These are phyloP conservation scores for Ochropacha duplaris DNA, from an alignment of 2,888 invertebrate species.

Conservation along the genomic window DNA sequence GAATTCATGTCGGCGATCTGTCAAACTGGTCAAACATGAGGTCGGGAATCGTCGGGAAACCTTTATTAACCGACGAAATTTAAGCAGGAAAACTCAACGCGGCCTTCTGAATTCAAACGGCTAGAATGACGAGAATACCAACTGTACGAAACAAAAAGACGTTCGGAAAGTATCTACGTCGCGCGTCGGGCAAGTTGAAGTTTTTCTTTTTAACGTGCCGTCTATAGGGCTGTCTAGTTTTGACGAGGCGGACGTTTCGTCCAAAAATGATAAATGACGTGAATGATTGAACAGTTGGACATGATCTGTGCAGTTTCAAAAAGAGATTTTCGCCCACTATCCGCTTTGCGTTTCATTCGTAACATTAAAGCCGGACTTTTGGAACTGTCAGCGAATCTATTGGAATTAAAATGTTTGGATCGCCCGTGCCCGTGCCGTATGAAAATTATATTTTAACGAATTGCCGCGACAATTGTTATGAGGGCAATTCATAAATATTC, in stretches of 20 bases:
- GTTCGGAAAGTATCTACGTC: slow-evolving; percentile 69
- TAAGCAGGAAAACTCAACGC: slow-evolving; percentile 51
- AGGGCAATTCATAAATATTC: slow-evolving; percentile 74
- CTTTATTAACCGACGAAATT: slow-evolving; percentile 61
- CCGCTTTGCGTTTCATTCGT: slow-evolving; percentile 48
- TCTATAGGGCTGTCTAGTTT: slow-evolving; percentile 74
- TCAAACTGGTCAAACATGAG: slow-evolving; percentile 80
- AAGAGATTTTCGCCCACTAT: slow-evolving; percentile 61
- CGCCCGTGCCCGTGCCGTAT: slow-evolving; percentile 31
- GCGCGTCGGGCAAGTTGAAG: slow-evolving; percentile 43
- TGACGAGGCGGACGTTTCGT: slow-evolving; percentile 67
- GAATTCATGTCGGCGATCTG: slow-evolving; percentile 79
- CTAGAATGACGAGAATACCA: slow-evolving; percentile 48
- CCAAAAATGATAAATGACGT: slow-evolving; percentile 77
- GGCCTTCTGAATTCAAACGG: slow-evolving; percentile 51
- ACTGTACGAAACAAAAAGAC: slow-evolving; percentile 74
- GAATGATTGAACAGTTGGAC: slow-evolving; percentile 77
- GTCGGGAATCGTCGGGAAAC: slow-evolving; percentile 55
- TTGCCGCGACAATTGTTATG: slow-evolving; percentile 51
- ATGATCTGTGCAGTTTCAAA: slow-evolving; percentile 54
- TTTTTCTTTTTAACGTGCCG: slow-evolving; percentile 67
- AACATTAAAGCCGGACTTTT: slow-evolving; percentile 40
- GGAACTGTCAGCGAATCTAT: slow-evolving; percentile 47
- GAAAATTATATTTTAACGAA: slow-evolving; percentile 59
- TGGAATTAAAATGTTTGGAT: slow-evolving; percentile 63